Percentiles rank a stretch among this genome's conserved stretches.
phyloP scores from a whole-genome alignment of 2,888 invertebrate genomes.

The Erpobdella octoculata region DNA sequence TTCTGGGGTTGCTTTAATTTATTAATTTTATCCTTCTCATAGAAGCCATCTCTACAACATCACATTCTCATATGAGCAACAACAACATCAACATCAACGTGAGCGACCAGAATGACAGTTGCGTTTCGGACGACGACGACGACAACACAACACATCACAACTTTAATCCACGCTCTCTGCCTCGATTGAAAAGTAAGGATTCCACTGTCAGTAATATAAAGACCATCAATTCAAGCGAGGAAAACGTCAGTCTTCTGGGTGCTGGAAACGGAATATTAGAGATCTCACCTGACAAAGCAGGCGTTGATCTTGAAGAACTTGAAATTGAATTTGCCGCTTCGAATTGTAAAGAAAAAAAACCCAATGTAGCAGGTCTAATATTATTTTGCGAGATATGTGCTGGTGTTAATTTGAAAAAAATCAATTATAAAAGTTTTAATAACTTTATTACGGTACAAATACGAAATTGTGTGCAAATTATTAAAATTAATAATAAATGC shows the following conservation, averaged over 20 bases:
- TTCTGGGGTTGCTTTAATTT: too few species aligned
- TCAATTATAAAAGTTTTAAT: too few species aligned
- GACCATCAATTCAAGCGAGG: constrained; percentile 41
- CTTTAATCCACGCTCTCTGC: constrained; percentile 25
- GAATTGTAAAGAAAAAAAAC: not conserved
- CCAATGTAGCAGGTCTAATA: not conserved
- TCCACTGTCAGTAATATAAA: constrained; percentile 32
- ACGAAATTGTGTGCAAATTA: too few species aligned
- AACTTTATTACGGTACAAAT: too few species aligned
- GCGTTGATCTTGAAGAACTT: constrained; percentile 74
- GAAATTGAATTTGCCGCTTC: constrained; percentile 59
- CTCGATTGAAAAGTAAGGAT: constrained; percentile 16
- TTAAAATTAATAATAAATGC: too few species aligned
- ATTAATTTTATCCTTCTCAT: too few species aligned
- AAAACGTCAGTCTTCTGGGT: constrained; percentile 44
- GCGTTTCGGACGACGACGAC: not conserved
- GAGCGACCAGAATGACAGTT: not conserved
- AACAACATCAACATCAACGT: constrained; percentile 4
- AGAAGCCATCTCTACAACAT: not conserved
- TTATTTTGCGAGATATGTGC: not conserved
- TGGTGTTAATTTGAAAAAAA: too few species aligned
- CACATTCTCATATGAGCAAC: not conserved
- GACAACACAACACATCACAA: not conserved
- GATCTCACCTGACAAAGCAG: constrained; percentile 77
- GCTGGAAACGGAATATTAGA: constrained; percentile 59